A percentile compares a stretch with the other conserved stretches of the same genome.
phyloP scores from a whole-genome alignment of 1,140 invertebrate genomes.

The Chelonus insularis region DNA sequence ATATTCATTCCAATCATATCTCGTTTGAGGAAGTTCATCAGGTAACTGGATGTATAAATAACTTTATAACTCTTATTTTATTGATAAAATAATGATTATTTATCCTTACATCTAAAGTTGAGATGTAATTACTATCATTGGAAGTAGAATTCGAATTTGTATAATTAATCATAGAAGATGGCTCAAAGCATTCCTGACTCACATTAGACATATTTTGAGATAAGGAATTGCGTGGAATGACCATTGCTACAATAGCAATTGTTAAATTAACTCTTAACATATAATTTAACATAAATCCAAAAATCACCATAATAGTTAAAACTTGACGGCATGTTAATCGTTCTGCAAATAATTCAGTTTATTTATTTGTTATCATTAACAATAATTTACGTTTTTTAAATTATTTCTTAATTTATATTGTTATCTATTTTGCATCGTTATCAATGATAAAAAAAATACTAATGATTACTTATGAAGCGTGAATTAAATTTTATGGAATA shows the following conservation, averaged over 20 bases:
- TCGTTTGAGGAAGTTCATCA: slow-evolving; percentile 45
- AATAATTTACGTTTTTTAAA: too few species aligned
- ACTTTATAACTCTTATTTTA: too few species aligned
- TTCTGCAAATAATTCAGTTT: slow-evolving; percentile 61
- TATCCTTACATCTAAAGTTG: too few species aligned
- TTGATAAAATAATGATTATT: too few species aligned
- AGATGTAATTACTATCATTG: too few species aligned
- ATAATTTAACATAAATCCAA: slow-evolving; percentile 88
- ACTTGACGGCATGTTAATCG: slow-evolving; percentile 76
- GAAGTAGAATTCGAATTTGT: too few species aligned
- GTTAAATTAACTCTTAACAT: slow-evolving; percentile 86
- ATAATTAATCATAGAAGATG: too few species aligned
- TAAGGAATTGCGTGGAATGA: slow-evolving; percentile 58
- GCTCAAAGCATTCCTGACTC: slow-evolving; percentile 14
- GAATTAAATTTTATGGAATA: too few species aligned
- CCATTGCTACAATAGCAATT: slow-evolving; percentile 88
- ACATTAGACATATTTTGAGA: slow-evolving; percentile 26
- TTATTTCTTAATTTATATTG: too few species aligned
- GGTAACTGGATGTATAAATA: slow-evolving; percentile 20
- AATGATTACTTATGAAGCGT: too few species aligned
- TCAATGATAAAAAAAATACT: too few species aligned
- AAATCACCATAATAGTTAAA: slow-evolving; percentile 80
- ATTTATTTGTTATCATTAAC: background rate
- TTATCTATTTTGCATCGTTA: too few species aligned
- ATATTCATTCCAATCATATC: slow-evolving; percentile 72